These are phyloP conservation scores for Danio rerio DNA, from an alignment of 2,113 vertebrate genomes.

Conservation along the genomic window GRCz12tu NC_133179.1:18324501-18325000, in stretches of 20 bases:
- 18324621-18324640: constrained; percentile 91
- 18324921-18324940: no score
- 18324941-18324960: no score
- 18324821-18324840: neutral
- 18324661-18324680: constrained; percentile 96
- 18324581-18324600: constrained; percentile 88
- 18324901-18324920: no score
- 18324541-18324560: constrained; percentile 84
- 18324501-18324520: no score
- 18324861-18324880: no score
- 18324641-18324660: constrained; percentile 96
- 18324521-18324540: neutral
- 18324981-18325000: no score
- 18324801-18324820: neutral
- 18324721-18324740: constrained; percentile 99
- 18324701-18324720: constrained; percentile 88
- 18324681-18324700: constrained; percentile 96
- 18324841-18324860: no score
- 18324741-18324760: constrained; percentile 74
- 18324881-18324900: no score
- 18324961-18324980: no score
- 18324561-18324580: constrained; percentile 96
- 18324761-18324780: neutral
- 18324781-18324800: neutral
- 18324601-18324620: constrained; percentile 93